These are phyloP conservation scores for Atta texana DNA, from an alignment of 1,140 invertebrate genomes.

Conservation along the genomic window DNA sequence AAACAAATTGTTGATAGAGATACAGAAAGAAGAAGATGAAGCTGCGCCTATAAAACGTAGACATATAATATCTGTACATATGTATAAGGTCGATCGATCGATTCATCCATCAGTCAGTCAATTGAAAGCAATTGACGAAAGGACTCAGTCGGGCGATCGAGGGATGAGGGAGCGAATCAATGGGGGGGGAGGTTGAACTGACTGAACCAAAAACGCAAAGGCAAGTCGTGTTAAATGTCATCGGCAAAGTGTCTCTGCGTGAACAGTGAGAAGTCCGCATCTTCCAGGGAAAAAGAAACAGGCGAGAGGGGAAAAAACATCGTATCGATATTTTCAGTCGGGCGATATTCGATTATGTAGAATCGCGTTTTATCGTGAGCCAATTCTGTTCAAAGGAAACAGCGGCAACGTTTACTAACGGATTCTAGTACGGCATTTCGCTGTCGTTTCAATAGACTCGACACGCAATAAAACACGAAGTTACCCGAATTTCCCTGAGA, in stretches of 20 bases:
- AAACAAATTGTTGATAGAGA: slow-evolving; percentile 4
- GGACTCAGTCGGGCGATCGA: slow-evolving; percentile 13
- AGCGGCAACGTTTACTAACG: neutral
- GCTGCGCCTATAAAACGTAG: slow-evolving; percentile 69
- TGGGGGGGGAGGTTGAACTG: neutral
- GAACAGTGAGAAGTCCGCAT: slow-evolving; percentile 33
- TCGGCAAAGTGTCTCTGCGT: slow-evolving; percentile 43
- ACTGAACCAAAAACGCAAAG: slow-evolving; percentile 58
- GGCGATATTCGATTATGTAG: neutral
- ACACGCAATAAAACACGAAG: slow-evolving; percentile 5
- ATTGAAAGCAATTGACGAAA: slow-evolving; percentile 65
- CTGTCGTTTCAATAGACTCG: slow-evolving; percentile 12
- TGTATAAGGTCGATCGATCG: slow-evolving; percentile 79
- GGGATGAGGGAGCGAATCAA: slow-evolving; percentile 15
- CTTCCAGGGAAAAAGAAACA: neutral
- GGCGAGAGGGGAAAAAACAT: neutral
- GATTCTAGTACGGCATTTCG: neutral
- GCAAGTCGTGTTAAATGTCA: slow-evolving; percentile 54
- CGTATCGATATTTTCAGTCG: neutral
- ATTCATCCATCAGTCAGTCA: slow-evolving; percentile 79
- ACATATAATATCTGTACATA: slow-evolving; percentile 66
- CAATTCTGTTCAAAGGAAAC: slow-evolving; percentile 26
- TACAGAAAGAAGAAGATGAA: slow-evolving; percentile 57
- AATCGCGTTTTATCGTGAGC: slow-evolving; percentile 11
- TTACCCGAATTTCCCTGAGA: neutral